Base-by-base conservation (phyloP, 2,113 vertebrate genomes). In the Polypterus bichir region DNA sequence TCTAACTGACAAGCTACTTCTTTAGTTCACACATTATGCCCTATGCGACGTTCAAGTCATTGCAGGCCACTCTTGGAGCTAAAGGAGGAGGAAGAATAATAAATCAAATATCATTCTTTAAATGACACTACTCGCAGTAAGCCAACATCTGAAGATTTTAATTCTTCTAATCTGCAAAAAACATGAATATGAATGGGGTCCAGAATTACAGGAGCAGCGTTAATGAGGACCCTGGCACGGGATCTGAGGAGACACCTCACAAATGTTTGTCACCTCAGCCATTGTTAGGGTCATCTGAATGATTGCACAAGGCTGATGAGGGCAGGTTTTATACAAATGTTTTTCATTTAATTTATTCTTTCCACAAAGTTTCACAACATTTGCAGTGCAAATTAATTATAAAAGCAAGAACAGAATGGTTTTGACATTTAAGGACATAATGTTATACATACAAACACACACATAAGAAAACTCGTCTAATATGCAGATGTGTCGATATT, bases 171-270 rank as follows among this genome's bases (percentile, higher is more conserved):
- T 88, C 81, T 86, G 85, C 86, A 83, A 84, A 83, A 91, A 88
- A 89, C 77, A 86, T 92, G 89, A 89, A 92, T 92, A 86, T 87
- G 90, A 92, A 97, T 93, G 87, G 78, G 76, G 81, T 84, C 83
- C 89, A 84, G 87, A 83, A 89, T 93, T 91, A 87, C 88, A 84
- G 86, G 87, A 88, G 84, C 86, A 89, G 81, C 86, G 85, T 81
- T 90, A 88, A 91, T 86, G 87, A 86, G 84, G 86, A 93, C 88
- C 87, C 84, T 87, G 81, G 87, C 82, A 84, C 81, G 77, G 78
- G 84, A 86, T 89, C 86, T 89, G 87, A 91, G 86, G 82, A 83
- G 83, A 86, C 87, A 89, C 86, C 83, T 89, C 88, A 87, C 81
- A 87, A 78, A 90, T 81, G 88, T 79, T 83, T 89, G 86, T 84